These are phyloP conservation scores for Varroa destructor DNA, from an alignment of 1,140 invertebrate species.

Conservation along the genomic window DNA sequence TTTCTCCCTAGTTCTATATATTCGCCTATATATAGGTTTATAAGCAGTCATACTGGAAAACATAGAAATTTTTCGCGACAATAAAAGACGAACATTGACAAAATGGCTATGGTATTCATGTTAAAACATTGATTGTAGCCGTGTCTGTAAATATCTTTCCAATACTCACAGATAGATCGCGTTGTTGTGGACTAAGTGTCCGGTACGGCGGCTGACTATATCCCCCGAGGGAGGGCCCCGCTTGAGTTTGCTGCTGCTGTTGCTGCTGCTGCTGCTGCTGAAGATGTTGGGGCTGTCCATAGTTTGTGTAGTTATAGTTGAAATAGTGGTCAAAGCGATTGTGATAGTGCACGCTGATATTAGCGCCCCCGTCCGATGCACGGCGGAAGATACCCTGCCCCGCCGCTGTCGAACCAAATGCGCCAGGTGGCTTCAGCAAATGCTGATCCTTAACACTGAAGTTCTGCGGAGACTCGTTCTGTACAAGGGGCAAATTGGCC, in stretches of 20 bases:
- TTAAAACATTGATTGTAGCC: no score
- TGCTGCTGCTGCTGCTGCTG: no score
- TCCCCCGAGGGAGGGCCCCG: no score
- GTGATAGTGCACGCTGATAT: conserved; percentile 48
- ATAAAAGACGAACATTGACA: no score
- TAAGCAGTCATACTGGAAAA: no score
- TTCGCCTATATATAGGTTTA: no score
- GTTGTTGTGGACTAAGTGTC: conserved; percentile 7
- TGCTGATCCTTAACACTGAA: conserved; percentile 84
- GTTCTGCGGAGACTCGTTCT: conserved; percentile 62
- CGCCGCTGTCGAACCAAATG: conserved; percentile 35
- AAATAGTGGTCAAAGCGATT: conserved; percentile 29
- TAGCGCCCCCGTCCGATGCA: conserved; percentile 88
- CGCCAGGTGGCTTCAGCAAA: conserved; percentile 67
- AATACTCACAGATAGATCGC: conserved; percentile 12
- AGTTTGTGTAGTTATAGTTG: conserved; percentile 4
- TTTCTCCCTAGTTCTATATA: no score
- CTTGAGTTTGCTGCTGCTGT: no score
- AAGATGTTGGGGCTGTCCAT: background rate
- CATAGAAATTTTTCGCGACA: no score
- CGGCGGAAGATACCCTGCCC: conserved; percentile 65
- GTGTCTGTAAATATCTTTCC: no score
- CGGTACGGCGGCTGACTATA: background rate
- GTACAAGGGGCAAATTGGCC: conserved; percentile 57
- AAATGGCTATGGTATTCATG: no score